Percentiles rank a stretch among this genome's conserved stretches.
Conservation (phyloP, 2,113 vertebrate species). For the Plotosus lineatus region DNA sequence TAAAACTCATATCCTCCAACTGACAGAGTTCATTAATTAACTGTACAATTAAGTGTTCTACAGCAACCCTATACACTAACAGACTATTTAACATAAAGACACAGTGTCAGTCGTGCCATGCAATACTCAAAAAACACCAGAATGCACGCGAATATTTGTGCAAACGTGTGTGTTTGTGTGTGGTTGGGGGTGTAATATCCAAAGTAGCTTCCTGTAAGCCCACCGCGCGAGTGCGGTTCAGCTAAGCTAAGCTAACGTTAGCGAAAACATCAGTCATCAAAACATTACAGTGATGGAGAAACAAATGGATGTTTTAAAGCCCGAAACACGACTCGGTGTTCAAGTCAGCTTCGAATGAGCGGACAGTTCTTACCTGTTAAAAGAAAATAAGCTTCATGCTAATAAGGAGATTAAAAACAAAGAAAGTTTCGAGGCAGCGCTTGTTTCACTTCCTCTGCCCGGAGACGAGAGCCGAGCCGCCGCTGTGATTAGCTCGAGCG, state of each 20-base stretch:
- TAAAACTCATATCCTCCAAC: neutral
- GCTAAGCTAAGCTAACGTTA: slow-evolving; percentile 29
- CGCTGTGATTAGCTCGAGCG: slow-evolving; percentile 42
- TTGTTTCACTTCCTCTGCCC: slow-evolving; percentile 30
- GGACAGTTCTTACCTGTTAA: slow-evolving; percentile 37
- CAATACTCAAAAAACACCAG: neutral
- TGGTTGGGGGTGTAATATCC: too few species aligned
- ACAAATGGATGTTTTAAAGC: neutral
- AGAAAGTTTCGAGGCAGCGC: slow-evolving; percentile 43
- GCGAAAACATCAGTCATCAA: slow-evolving; percentile 23
- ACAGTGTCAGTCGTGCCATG: neutral
- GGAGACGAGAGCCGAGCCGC: neutral
- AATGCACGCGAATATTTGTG: neutral
- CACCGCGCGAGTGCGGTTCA: neutral
- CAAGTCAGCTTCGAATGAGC: neutral
- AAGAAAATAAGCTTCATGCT: slow-evolving; percentile 12
- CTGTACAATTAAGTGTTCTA: neutral
- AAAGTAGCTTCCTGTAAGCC: neutral
- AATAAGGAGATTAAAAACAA: slow-evolving; percentile 31
- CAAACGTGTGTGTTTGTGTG: too few species aligned
- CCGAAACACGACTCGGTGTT: neutral
- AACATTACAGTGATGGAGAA: neutral
- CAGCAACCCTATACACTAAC: too few species aligned
- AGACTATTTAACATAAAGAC: neutral
- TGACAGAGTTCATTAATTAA: too few species aligned